Conservation (phyloP, 2,888 invertebrate species). For the Aricia artaxerxes region DNA sequence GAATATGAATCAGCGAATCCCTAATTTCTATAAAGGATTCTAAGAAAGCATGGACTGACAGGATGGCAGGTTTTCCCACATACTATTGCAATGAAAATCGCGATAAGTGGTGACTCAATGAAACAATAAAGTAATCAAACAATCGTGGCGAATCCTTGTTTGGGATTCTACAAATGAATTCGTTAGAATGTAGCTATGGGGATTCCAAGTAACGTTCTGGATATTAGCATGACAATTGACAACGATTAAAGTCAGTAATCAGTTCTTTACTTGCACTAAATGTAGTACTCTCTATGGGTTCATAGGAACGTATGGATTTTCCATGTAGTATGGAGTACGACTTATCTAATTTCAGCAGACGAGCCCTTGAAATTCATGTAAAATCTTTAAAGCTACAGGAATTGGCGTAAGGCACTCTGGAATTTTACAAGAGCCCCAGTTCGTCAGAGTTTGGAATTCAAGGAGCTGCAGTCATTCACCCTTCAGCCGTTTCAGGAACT, state of each 20-base stretch:
- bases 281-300: too few relatives aligned
- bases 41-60: not conserved
- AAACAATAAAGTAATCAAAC: not conserved
- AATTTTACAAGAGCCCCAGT: not conserved
- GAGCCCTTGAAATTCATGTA: not conserved
- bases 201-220: not conserved
- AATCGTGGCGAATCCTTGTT: not conserved
- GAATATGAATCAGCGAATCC: not conserved
- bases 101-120: constrained; percentile 8
- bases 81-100: not conserved
- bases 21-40: not conserved
- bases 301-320: not conserved
- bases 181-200: not conserved
- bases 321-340: not conserved
- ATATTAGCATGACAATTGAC: not conserved
- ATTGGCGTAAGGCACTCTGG: not conserved
- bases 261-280: not conserved
- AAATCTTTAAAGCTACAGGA: not conserved
- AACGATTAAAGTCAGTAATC: not conserved
- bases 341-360: not conserved
- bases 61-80: not conserved
- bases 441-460: not conserved
- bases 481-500: not conserved
- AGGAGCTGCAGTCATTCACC: not conserved
- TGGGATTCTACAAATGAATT: not conserved